phyloP scores from a whole-genome alignment of 2,888 invertebrate genomes.

The Drosophila rubida region DNA sequence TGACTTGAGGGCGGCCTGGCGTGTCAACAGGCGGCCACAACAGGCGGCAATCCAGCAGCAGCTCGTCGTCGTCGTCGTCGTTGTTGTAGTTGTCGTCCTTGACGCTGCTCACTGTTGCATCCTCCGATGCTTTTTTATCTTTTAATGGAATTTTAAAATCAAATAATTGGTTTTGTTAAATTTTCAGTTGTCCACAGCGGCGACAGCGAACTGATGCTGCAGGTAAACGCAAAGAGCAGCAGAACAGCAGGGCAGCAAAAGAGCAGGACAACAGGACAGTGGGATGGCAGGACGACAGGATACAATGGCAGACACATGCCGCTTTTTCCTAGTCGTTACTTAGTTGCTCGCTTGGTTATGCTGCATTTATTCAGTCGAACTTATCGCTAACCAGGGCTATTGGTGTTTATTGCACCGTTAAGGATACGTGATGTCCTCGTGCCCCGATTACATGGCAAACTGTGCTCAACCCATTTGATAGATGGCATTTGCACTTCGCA shows the following conservation, averaged over 20 bases:
- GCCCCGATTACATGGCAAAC: slow-evolving; percentile 17
- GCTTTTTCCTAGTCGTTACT: slow-evolving; percentile 15
- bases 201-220: slow-evolving; percentile 36
- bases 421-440: slow-evolving; percentile 58
- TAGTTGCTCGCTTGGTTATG: slow-evolving; percentile 11
- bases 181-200: slow-evolving; percentile 48
- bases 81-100: background rate
- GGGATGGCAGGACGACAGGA: background rate
- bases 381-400: slow-evolving; percentile 43
- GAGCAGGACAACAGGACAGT: background rate
- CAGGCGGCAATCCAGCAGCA: slow-evolving; percentile 43
- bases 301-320: slow-evolving; percentile 26
- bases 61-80: slow-evolving; percentile 26
- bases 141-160: slow-evolving; percentile 80
- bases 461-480: slow-evolving; percentile 20
- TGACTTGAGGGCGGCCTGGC: slow-evolving; percentile 54
- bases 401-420: slow-evolving; percentile 64
- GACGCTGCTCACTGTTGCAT: slow-evolving; percentile 11
- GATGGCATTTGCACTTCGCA: background rate
- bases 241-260: background rate
- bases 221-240: slow-evolving; percentile 32
- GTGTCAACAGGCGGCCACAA: slow-evolving; percentile 68
- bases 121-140: slow-evolving; percentile 63
- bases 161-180: slow-evolving; percentile 78
- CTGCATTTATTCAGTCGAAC: slow-evolving; percentile 18